Evolutionary conservation across 2,888 invertebrate species (phyloP), one percentile per base, ranked within the genome.

Genomic region (Orchesella flavescens): DNA sequence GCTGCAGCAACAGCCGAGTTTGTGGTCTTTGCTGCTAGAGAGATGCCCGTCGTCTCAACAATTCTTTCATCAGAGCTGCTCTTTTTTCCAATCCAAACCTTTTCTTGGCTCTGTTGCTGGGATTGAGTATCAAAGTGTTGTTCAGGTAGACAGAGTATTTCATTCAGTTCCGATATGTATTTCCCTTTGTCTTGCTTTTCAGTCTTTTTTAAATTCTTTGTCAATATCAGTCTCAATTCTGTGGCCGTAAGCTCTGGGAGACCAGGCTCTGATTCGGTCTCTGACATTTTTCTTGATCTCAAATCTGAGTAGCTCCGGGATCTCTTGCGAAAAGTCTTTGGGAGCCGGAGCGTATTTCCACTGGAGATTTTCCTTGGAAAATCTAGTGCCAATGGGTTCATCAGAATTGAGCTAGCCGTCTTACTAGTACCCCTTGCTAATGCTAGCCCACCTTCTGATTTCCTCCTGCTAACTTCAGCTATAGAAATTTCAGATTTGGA

Each of bases 211-310:
- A 66, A 34, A 74, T 83, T 83, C 49, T 85, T 83, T 44, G 43
- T 76, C 63, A 86, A 78, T 61, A 86, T 84, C 74, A 76, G 61
- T 84, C 83, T 86, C 53, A 86, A 71, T 21, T 86, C 86, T 12
- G 53, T 44, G 0, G 84, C 65, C 5, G 86, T 81, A 17, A 86
- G 76, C 57, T 86, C 85, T 2, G 86, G 86, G 12, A 57, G 61
- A 15, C 75, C 49, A 15, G 49, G 68, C 13, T 80, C 69, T 2
- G 73, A 69, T 15, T 75, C 81, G 13, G 53, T 57, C 4, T 71
- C 55, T 21, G 19, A 23, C 49, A 55, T 59, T 63, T 53, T 61
- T n/a, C 73, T 72, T 12, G 78, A 61, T 23, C 59, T 71, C 15
- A 85, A 53, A 44, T 85, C 85, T 12, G 83, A 85, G 53, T 83